Conservation (phyloP, 2,888 invertebrate genomes). For the Archips xylosteana region DNA sequence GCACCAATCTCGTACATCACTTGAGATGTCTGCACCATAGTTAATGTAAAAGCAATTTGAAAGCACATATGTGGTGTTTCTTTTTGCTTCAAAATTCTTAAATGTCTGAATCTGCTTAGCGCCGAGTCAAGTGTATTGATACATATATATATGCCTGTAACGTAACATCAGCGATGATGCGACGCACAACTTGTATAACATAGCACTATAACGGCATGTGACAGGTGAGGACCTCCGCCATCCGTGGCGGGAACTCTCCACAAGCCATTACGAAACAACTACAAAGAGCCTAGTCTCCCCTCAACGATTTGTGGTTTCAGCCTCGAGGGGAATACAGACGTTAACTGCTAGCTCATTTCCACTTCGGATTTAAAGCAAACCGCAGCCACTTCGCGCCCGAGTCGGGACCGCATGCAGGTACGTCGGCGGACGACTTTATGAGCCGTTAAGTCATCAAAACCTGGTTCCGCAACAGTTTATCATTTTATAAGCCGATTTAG, state of each 20-base stretch:
- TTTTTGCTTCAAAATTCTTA: background rate
- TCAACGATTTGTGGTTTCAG: constrained; percentile 72
- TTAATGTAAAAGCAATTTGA: background rate
- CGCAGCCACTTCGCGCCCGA: constrained; percentile 66
- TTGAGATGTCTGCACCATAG: background rate
- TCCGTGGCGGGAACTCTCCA: constrained; percentile 58
- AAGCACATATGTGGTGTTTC: background rate
- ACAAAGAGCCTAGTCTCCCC: constrained; percentile 62
- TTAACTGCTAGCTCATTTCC: constrained; percentile 74
- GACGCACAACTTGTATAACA: constrained; percentile 36
- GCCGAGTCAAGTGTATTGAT: background rate
- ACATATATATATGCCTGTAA: constrained; percentile 1
- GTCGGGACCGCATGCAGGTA: constrained; percentile 52
- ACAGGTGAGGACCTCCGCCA: constrained; percentile 70
- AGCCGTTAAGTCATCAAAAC: constrained; percentile 52
- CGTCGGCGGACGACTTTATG: constrained; percentile 47
- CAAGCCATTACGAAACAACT: constrained; percentile 64
- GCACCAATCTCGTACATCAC: background rate
- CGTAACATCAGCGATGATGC: constrained; percentile 24
- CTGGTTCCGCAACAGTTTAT: constrained; percentile 43
- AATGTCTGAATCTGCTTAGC: background rate
- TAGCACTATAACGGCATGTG: constrained; percentile 59
- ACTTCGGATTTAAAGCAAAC: constrained; percentile 71
- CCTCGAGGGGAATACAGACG: constrained; percentile 63
- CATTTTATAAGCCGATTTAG: constrained; percentile 41